These are phyloP conservation scores for Catonia carolina DNA, from an alignment of 2,888 invertebrate species.

Conservation along the genomic window DNA sequence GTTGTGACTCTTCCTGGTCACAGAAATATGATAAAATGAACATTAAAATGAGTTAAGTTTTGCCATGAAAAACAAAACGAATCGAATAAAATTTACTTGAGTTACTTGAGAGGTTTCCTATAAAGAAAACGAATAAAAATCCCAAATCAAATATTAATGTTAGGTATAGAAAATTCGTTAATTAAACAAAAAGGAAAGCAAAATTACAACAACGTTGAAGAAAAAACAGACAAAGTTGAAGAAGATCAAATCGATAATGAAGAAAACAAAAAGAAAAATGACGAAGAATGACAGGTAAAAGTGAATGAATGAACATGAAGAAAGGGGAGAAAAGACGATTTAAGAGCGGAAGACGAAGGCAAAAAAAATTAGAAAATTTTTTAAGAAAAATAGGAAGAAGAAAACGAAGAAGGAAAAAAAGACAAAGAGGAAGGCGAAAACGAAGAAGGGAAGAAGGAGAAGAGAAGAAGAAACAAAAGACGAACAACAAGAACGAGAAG, in stretches of 20 bases:
- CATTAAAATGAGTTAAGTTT: no score
- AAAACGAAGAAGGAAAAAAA: background rate
- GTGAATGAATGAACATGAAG: background rate
- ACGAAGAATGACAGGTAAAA: background rate
- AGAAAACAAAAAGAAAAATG: background rate
- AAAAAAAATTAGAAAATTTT: background rate
- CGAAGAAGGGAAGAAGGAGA: background rate
- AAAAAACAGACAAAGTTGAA: background rate
- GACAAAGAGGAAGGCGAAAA: background rate
- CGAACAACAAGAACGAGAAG: slow-evolving; percentile 34
- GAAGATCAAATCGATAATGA: background rate
- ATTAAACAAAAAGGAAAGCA: no score
- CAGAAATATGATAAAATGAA: no score
- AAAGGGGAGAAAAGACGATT: background rate
- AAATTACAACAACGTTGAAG: no score
- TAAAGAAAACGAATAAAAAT: no score
- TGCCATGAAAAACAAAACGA: no score
- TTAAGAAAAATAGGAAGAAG: background rate
- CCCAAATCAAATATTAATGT: no score
- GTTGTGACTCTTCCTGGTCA: no score
- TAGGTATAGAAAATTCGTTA: no score
- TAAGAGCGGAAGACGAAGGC: background rate
- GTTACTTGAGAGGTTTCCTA: no score
- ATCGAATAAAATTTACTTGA: no score
- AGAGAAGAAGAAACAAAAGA: slow-evolving; percentile 25